Evolutionary conservation across 2,888 invertebrate species (phyloP).

Genomic region (Platypus cylindrus): DNA sequence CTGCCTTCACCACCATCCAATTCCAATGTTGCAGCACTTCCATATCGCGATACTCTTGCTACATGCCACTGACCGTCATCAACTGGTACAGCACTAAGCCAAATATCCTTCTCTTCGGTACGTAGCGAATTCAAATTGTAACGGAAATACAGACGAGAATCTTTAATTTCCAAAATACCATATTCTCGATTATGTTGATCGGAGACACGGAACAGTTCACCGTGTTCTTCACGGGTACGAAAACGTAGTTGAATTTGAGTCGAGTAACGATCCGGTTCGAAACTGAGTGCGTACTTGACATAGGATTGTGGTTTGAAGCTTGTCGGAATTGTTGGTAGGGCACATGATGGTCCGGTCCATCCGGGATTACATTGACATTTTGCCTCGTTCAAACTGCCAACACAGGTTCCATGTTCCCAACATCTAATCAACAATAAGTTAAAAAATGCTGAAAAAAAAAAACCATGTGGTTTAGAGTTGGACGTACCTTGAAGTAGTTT

Average conservation of each 20-base stretch:
- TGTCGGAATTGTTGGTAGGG: constrained; percentile 74
- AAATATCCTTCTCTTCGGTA: constrained; percentile 82
- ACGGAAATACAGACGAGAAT: constrained; percentile 77
- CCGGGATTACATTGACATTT: constrained; percentile 92
- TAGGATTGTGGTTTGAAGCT: constrained; percentile 90
- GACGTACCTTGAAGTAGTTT: constrained; percentile 50
- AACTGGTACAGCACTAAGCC: constrained; percentile 79
- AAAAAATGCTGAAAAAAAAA: not conserved
- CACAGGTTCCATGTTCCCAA: constrained; percentile 90
- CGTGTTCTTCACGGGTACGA: constrained; percentile 84
- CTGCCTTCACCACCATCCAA: constrained; percentile 92
- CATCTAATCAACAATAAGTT: constrained; percentile 39
- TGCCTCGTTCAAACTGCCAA: constrained; percentile 78
- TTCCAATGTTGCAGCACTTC: constrained; percentile 83
- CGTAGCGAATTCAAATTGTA: constrained; percentile 86
- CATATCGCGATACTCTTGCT: constrained; percentile 80
- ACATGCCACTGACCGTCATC: constrained; percentile 97
- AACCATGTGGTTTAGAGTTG: not conserved
- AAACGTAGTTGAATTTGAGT: constrained; percentile 89
- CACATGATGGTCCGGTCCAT: constrained; percentile 84
- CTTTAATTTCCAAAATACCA: constrained; percentile 82
- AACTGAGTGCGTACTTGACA: constrained; percentile 91
- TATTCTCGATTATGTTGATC: constrained; percentile 91
- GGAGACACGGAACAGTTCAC: constrained; percentile 86
- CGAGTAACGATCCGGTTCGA: constrained; percentile 83